Evolutionary conservation across 2,888 invertebrate species (phyloP).

Genomic region (Caenorhabditis japonica): DNA sequence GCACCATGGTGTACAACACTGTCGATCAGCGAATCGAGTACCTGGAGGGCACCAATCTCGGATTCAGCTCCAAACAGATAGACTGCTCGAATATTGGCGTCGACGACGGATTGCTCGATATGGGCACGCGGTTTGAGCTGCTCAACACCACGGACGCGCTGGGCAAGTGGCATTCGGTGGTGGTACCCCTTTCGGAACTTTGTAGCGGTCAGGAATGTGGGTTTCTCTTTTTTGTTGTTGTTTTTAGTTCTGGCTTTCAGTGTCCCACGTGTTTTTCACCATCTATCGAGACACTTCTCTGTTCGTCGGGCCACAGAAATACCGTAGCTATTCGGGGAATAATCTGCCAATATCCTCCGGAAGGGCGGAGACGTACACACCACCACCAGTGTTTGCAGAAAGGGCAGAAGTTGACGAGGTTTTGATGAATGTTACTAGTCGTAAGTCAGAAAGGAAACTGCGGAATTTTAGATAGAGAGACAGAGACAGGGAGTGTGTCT

Average conservation of each 20-base stretch:
- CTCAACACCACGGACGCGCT: constrained; percentile 27
- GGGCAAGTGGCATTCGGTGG: constrained; percentile 39
- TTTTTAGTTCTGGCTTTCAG: too few relatives aligned
- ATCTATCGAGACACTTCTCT: constrained; percentile 52
- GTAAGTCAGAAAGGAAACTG: constrained; percentile 12
- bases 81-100: constrained; percentile 16
- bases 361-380: constrained; percentile 21
- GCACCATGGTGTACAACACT: constrained; percentile 49
- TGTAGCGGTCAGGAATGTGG: constrained; percentile 26
- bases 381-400: constrained; percentile 6
- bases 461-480: too few relatives aligned
- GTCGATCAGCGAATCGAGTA: constrained; percentile 41
- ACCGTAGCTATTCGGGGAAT: constrained; percentile 29
- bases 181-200: constrained; percentile 28
- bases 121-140: constrained; percentile 28
- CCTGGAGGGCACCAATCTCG: constrained; percentile 41
- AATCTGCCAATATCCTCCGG: constrained; percentile 34
- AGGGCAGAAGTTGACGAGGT: not conserved
- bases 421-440: constrained; percentile 17
- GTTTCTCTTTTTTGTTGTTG: too few relatives aligned
- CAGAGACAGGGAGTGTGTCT: too few relatives aligned
- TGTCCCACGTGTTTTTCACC: constrained; percentile 54
- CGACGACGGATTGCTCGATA: constrained; percentile 49
- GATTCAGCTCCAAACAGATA: constrained; percentile 44
- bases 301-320: constrained; percentile 38